phyloP scores from a whole-genome alignment of 2,113 vertebrate genomes.

The Paradoxurus hermaphroditus region DNA sequence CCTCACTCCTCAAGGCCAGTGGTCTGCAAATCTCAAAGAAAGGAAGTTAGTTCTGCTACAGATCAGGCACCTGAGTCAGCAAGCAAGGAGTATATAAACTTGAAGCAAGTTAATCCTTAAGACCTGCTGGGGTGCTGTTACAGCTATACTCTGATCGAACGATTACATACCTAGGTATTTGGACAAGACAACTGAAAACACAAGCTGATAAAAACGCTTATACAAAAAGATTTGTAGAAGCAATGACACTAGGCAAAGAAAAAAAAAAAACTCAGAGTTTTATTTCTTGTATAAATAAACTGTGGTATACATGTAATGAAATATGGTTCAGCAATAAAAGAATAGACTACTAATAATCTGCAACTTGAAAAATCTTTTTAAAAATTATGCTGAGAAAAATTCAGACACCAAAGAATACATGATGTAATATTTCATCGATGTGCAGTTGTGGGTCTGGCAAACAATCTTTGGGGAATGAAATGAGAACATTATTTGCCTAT shows the following conservation, averaged over 20 bases:
- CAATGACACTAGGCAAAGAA: background rate
- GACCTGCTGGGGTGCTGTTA: background rate
- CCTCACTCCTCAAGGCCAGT: background rate
- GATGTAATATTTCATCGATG: background rate
- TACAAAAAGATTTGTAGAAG: background rate
- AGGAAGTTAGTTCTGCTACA: background rate
- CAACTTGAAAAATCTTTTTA: background rate
- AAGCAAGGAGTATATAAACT: background rate
- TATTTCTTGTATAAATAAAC: background rate
- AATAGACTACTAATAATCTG: background rate
- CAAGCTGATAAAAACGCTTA: background rate
- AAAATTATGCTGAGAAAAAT: background rate
- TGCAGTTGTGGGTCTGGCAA: background rate
- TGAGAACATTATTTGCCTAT: background rate
- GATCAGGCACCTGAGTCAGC: background rate
- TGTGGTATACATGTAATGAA: background rate
- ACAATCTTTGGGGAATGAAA: background rate
- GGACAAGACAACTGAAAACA: background rate
- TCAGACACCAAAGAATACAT: background rate
- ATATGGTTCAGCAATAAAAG: background rate
- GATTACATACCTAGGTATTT: background rate
- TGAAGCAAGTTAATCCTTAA: background rate
- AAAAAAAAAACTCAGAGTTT: background rate
- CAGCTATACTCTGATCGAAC: background rate
- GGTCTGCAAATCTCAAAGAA: background rate